phyloP scores from a whole-genome alignment of 2,797 vertebrate genomes.

The Phataginus tricuspis region DNA sequence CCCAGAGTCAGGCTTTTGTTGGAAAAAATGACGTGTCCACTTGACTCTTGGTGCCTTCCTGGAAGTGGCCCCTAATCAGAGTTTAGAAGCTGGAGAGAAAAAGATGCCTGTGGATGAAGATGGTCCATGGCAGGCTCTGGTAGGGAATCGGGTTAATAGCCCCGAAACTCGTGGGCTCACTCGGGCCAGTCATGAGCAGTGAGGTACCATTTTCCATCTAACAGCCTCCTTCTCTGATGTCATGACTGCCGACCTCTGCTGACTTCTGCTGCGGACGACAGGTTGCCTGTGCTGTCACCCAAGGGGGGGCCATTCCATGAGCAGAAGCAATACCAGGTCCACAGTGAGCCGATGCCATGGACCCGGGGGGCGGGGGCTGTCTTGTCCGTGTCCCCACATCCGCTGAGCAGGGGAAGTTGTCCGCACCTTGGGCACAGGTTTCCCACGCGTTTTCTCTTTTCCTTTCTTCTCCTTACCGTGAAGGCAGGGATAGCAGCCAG shows the following conservation, averaged over 20 bases:
- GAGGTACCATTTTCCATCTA: not conserved
- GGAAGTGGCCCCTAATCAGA: not conserved
- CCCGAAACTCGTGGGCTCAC: not conserved
- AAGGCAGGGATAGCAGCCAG: rapidly evolving
- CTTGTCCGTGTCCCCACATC: not conserved
- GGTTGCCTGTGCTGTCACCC: not conserved
- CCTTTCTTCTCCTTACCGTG: not conserved
- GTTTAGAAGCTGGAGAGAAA: not conserved
- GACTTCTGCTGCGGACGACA: not conserved
- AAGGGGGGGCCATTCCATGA: not conserved
- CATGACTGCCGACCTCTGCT: not conserved
- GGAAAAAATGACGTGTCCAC: not conserved
- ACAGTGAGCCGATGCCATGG: rapidly evolving
- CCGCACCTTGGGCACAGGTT: not conserved
- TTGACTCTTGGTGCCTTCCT: not conserved
- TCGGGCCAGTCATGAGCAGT: not conserved
- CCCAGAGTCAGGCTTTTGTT: not conserved
- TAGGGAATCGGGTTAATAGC: not conserved
- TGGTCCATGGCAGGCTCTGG: rapidly evolving
- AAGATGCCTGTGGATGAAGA: rapidly evolving
- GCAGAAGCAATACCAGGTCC: not conserved
- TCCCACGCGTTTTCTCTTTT: not conserved
- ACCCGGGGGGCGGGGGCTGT: too few relatives aligned
- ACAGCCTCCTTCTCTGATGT: not conserved
- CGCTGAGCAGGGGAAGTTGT: not conserved